Conservation (phyloP, 2,797 vertebrate species). For the Bufotes viridis region DNA sequence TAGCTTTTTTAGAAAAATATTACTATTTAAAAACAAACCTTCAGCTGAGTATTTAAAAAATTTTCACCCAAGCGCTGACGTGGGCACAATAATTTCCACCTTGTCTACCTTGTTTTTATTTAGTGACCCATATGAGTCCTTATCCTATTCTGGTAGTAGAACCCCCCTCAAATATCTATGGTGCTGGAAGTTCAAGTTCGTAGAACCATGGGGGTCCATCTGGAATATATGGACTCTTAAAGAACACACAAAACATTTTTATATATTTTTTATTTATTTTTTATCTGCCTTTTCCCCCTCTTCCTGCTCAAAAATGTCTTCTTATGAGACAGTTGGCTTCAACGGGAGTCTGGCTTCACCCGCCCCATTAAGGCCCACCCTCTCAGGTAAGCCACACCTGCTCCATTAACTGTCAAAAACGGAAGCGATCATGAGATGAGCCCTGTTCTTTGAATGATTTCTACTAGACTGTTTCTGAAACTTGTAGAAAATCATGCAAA, state of each 20-base stretch:
- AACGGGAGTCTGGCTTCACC: background rate
- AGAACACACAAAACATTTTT: background rate
- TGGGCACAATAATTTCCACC: background rate
- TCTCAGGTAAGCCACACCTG: background rate
- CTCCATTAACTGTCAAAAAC: background rate
- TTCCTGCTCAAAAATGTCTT: background rate
- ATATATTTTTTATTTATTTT: too few species aligned
- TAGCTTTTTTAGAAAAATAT: background rate
- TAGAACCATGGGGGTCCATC: background rate
- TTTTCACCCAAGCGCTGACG: background rate
- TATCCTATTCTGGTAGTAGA: background rate
- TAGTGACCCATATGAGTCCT: background rate
- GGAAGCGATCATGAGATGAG: background rate
- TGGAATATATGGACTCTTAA: background rate
- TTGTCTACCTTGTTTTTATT: background rate
- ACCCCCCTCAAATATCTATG: background rate
- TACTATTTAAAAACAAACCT: background rate
- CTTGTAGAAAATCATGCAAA: background rate
- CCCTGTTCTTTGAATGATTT: background rate
- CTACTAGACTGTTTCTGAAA: background rate
- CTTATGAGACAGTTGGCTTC: background rate
- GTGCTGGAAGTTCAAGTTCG: background rate
- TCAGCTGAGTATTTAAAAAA: background rate
- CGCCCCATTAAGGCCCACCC: background rate
- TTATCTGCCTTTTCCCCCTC: background rate